Conservation (phyloP, 2,888 invertebrate species). For the Parnassius mnemosyne region DNA sequence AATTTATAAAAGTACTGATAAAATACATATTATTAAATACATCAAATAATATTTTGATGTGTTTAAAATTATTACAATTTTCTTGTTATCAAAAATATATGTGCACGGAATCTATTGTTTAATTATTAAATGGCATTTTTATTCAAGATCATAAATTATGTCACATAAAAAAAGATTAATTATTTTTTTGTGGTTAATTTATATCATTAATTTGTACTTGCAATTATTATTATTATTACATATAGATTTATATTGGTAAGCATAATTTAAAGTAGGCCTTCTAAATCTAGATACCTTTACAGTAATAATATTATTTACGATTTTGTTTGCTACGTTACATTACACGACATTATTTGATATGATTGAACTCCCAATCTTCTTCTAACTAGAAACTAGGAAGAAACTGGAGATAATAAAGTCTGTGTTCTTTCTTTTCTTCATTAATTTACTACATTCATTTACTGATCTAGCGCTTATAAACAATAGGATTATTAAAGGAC, state of each 20-base stretch:
- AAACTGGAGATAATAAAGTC: too few species aligned
- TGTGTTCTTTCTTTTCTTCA: too few species aligned
- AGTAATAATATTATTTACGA: too few species aligned
- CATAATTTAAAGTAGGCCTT: constrained; percentile 3
- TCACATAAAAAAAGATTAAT: too few species aligned
- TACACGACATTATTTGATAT: too few species aligned
- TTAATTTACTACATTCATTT: too few species aligned
- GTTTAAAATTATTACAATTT: constrained; percentile 4
- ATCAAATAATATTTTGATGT: constrained; percentile 2
- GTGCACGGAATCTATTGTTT: constrained; percentile 1
- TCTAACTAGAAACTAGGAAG: too few species aligned
- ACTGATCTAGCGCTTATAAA: too few species aligned
- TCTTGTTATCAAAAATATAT: constrained; percentile 23
- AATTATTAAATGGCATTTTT: not conserved
- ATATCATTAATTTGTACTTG: constrained; percentile 15
- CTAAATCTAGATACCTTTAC: not conserved
- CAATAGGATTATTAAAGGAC: too few species aligned
- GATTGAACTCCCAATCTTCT: too few species aligned
- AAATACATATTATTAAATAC: not conserved
- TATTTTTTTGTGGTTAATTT: too few species aligned
- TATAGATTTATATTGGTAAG: not conserved
- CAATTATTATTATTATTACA: not conserved
- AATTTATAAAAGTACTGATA: not conserved
- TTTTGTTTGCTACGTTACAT: too few species aligned
- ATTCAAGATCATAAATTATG: not conserved